Conservation (phyloP, 2,113 vertebrate species). For the Hippocampus abdominalis region DNA sequence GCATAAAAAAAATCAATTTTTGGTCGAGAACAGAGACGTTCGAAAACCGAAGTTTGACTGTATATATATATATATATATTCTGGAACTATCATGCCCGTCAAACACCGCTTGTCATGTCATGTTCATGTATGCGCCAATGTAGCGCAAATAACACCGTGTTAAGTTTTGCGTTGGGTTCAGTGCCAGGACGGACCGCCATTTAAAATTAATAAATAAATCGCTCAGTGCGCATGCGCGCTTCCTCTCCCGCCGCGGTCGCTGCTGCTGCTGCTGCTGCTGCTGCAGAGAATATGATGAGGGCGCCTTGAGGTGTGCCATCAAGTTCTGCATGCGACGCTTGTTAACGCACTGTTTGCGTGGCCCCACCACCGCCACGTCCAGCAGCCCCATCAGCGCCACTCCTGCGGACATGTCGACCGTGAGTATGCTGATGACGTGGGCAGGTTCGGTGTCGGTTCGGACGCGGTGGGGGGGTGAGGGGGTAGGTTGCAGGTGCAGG, state of each 20-base stretch:
- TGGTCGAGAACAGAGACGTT: too few species aligned
- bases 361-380: not conserved
- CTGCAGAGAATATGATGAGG: conserved; percentile 1
- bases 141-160: not conserved
- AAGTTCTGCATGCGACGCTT: not conserved
- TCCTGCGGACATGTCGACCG: not conserved
- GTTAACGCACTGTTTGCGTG: conserved; percentile 6
- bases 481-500: not conserved
- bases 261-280: not conserved
- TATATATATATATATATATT: too few species aligned
- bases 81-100: too few species aligned
- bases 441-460: not conserved
- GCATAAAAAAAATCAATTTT: too few species aligned
- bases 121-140: not conserved
- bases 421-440: not conserved
- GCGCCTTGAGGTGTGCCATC: not conserved
- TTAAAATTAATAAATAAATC: not conserved
- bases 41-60: too few species aligned
- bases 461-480: not conserved
- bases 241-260: not conserved
- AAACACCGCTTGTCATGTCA: too few species aligned
- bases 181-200: not conserved
- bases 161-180: not conserved
- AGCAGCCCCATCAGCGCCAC: not conserved
- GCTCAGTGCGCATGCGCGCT: conserved; percentile 2